Conservation (phyloP, 2,113 vertebrate species). For the Caretta caretta region DNA sequence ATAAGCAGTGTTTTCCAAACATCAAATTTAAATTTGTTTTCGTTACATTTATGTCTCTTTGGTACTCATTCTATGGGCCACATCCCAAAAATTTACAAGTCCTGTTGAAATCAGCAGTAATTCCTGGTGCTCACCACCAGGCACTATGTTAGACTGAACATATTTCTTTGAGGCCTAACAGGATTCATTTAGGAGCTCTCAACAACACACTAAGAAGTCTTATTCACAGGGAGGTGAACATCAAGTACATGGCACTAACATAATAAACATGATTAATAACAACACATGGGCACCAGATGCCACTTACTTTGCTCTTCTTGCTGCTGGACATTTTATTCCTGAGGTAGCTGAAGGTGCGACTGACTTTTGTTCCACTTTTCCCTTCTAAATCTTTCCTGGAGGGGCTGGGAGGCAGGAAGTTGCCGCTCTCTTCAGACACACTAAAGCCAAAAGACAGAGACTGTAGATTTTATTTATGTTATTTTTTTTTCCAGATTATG, state of each 20-base stretch:
- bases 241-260: rapidly evolving
- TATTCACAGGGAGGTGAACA: neutral
- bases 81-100: neutral
- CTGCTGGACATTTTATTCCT: constrained; percentile 97
- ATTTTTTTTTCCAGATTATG: neutral
- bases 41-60: neutral
- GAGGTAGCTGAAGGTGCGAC: constrained; percentile 99
- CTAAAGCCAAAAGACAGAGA: constrained; percentile 73
- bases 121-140: neutral
- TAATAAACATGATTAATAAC: neutral
- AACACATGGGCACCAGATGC: neutral
- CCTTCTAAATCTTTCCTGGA: constrained; percentile 84
- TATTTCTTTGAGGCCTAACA: neutral
- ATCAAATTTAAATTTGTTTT: neutral
- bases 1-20: neutral
- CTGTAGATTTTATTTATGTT: neutral
- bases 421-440: constrained; percentile 89
- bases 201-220: neutral
- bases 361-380: constrained; percentile 92
- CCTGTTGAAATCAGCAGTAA: neutral
- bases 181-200: neutral
- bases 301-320: constrained; percentile 93
- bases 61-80: neutral
- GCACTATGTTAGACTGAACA: neutral
- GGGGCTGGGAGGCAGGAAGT: constrained; percentile 79